Base-by-base conservation (phyloP, 2,113 vertebrate genomes). In the Cardinalis cardinalis region DNA sequence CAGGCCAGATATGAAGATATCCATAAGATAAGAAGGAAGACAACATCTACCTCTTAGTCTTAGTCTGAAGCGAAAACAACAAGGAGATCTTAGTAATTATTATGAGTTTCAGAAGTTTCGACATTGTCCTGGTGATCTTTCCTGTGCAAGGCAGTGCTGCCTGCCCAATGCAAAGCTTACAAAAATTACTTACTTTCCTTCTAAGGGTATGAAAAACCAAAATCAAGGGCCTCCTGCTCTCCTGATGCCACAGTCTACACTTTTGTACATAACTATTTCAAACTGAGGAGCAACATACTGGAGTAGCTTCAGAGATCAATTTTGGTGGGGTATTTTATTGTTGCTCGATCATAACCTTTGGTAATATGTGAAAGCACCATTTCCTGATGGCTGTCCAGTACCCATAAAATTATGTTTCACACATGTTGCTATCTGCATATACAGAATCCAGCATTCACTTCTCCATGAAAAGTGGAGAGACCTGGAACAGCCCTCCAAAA, bases 181-280 rank as follows among this genome's bases (percentile, higher is more conserved):
- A 28, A 19, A 91, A 92, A 89, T 87, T 96, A 93, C 83, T 95
- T 88, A 92, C 28, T 92, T 43, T 94, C 71, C 92, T 77, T 80
- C 44, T 38, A 87, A 9, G 6, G 48, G 48, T 46, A 23, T 46
- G 44, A 23, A 68, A 81, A 65, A 32, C 36, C 64, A 76, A 95
- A 95, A 65, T 93, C 65, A 95, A 83, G 38, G 40, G 46, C 40
- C 90, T 95, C 64, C 55, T 9, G 5, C 36, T 91, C 5, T 10
- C 76, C 82, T 90, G 5, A 19, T 4, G 31, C 65, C 53, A 70
- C 6, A 4, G n/a, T 87, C 41, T 24, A 41, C 10, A 10, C 43
- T 58, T 93, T n/a, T 89, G 44, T 68, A 41, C 71, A 82, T 5
- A 25, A n/a, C 38, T 96, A 76, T 31, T 79, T 85, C 71, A 72